phyloP scores from a whole-genome alignment of 1,140 invertebrate species.

The Hyles euphorbiae region DNA sequence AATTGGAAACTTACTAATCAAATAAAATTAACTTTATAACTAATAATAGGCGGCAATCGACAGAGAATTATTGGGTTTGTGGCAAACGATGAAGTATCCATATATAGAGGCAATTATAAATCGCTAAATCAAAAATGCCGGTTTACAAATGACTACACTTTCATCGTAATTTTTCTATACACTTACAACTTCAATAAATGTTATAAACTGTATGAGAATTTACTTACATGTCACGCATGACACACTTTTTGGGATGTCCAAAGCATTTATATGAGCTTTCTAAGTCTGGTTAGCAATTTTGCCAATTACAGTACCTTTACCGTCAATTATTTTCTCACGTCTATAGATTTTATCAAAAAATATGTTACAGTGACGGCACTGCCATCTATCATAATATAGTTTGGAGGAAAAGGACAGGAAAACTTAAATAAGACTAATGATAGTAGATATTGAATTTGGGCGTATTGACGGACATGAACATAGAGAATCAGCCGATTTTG shows the following conservation, averaged over 20 bases:
- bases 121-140: slow-evolving; percentile 7
- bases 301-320: slow-evolving; percentile 3
- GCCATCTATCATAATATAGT: too few relatives aligned
- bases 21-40: slow-evolving; percentile 11
- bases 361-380: too few relatives aligned
- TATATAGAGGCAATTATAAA: slow-evolving; percentile 7
- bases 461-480: too few relatives aligned
- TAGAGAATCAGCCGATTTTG: too few relatives aligned
- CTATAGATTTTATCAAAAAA: too few relatives aligned
- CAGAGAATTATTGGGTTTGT: slow-evolving; percentile 7
- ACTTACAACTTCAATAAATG: slow-evolving; percentile 2
- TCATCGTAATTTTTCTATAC: background rate
- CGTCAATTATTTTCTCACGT: slow-evolving; percentile 6
- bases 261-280: slow-evolving; percentile 19
- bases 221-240: slow-evolving; percentile 17
- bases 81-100: slow-evolving; percentile 3
- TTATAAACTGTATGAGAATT: slow-evolving; percentile 1
- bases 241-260: slow-evolving; percentile 14
- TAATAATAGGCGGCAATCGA: slow-evolving; percentile 5
- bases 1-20: too few relatives aligned
- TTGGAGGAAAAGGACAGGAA: too few relatives aligned
- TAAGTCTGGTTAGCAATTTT: slow-evolving; percentile 4
- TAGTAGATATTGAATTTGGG: too few relatives aligned
- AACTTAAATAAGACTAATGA: too few relatives aligned
- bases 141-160: slow-evolving; percentile 10